Evolutionary conservation across 1,140 invertebrate genomes (phyloP), one percentile per base, ranked within the genome.

Genomic region (Melitaea cinxia): DNA sequence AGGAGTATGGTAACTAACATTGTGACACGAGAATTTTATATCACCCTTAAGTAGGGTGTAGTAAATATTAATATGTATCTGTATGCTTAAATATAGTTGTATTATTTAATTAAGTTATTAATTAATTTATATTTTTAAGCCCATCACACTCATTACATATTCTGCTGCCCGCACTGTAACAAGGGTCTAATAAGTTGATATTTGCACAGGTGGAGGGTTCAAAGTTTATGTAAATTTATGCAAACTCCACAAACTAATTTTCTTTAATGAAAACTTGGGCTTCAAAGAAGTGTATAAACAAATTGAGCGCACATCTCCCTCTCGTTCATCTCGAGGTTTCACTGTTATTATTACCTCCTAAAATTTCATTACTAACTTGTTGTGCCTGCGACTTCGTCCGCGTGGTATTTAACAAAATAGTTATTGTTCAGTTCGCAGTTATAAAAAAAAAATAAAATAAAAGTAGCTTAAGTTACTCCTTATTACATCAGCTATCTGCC

Each of bases 161-260:
- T 56, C 54, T 23, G 10, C 42, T 23, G 42, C 10, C 42, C 53
- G 33, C 17, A 15, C 24, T 15, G 37, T 15, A 15, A 42, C 21
- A 37, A 6, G 21, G 21, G 17, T n/a, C 55, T 57, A 64, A 64
- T 64, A 64, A 56, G 39, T 26, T 52, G 55, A 56, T 64, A 64
- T 57, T 39, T 39, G 54, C 30, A 37, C 62, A 64, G 62, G 62
- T 64, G 62, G n/a, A 37, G 35, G n/a, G 42, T 56, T 57, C 42
- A 24, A 28, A 57, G 39, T 39, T 61, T 24, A 64, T 64, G 62
- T 6, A 52, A 64, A 64, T 64, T 56, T 57, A 64, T 64, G 62
- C 42, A 55, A 64, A 64, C 45, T 45, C 9, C 14, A 21, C 45
- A 35, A 57, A 57, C 62, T 64, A 64, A 64, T 64, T 64, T 64